These are phyloP conservation scores for Abramis brama DNA, from an alignment of 2,113 vertebrate species.

Conservation along the genomic window DNA sequence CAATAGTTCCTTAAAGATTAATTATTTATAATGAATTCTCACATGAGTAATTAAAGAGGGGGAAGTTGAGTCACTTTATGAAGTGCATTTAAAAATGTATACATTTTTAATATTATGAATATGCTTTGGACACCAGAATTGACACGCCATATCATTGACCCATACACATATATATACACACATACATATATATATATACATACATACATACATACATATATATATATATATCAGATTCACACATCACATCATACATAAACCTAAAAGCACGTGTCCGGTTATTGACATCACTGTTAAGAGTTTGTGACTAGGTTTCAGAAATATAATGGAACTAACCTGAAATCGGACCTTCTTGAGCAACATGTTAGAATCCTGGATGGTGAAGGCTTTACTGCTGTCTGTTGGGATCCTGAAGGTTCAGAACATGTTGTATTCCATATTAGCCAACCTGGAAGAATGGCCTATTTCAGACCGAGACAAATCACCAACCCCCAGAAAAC, in stretches of 20 bases:
- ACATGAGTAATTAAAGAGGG: too few species aligned
- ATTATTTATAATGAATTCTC: too few species aligned
- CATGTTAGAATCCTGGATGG: neutral
- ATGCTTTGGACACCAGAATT: too few species aligned
- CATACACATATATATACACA: too few species aligned
- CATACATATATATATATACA: too few species aligned
- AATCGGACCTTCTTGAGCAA: constrained; percentile 54
- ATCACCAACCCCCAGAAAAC: neutral
- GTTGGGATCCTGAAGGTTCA: neutral
- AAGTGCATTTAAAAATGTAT: too few species aligned
- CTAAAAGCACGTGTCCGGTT: neutral
- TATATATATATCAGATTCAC: neutral
- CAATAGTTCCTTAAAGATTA: too few species aligned
- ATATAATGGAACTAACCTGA: constrained; percentile 10
- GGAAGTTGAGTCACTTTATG: too few species aligned
- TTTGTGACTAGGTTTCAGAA: neutral
- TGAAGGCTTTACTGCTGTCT: neutral
- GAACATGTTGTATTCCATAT: neutral
- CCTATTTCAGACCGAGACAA: neutral
- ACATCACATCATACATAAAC: neutral
- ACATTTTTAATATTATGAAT: too few species aligned
- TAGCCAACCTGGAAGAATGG: constrained; percentile 2
- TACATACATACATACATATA: too few species aligned
- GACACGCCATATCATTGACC: too few species aligned
- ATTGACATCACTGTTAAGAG: neutral